Conservation (phyloP, 2,113 vertebrate species). For the Quiscalus mexicanus region DNA sequence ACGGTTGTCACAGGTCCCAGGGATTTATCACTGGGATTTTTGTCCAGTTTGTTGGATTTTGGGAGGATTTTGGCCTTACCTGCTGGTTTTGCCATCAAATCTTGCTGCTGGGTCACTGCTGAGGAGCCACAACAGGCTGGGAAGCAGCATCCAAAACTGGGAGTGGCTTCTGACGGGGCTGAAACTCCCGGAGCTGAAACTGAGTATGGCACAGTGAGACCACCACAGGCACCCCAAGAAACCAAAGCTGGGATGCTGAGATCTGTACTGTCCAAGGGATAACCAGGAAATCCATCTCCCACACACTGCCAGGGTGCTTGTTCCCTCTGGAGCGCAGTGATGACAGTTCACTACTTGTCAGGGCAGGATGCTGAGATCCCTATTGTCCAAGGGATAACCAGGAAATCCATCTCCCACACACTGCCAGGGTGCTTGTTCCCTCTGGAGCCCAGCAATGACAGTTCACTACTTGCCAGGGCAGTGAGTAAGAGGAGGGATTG, state of each 20-base stretch:
- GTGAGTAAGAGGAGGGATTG: not conserved
- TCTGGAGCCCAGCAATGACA: not conserved
- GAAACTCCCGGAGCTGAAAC: rapidly evolving
- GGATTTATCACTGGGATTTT: not conserved
- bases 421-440: not conserved
- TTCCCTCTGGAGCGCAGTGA: not conserved
- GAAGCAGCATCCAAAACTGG: rapidly evolving
- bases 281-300: rapidly evolving
- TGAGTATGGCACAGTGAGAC: rapidly evolving
- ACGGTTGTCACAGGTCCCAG: rapidly evolving
- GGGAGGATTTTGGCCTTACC: not conserved
- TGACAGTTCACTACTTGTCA: not conserved
- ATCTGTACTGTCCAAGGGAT: not conserved
- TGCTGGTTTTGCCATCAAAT: not conserved
- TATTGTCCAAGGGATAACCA: not conserved
- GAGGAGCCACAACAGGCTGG: not conserved
- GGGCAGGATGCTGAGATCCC: not conserved
- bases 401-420: rapidly evolving
- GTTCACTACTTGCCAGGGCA: not conserved
- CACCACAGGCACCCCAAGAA: not conserved
- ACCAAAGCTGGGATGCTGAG: not conserved
- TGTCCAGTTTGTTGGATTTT: not conserved
- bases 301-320: rapidly evolving
- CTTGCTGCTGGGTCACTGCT: not conserved
- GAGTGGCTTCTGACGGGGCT: not conserved